Evolutionary conservation across 2,113 vertebrate genomes (phyloP).

Genomic region (Limanda limanda): DNA sequence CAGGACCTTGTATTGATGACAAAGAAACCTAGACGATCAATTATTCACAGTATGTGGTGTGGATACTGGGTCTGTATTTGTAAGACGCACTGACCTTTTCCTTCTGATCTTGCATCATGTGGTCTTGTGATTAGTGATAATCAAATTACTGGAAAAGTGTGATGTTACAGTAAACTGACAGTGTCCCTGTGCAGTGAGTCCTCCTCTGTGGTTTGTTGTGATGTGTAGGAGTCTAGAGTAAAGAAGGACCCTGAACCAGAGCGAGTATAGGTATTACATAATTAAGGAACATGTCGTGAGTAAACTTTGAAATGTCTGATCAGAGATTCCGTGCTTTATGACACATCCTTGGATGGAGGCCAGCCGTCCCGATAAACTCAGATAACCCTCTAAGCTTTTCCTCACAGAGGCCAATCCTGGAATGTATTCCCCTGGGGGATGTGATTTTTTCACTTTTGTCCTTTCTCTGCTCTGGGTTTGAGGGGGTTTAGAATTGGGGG

Average conservation of each 20-base stretch:
- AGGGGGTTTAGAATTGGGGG: conserved; percentile 7
- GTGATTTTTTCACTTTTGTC: conserved; percentile 57
- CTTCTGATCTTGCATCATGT: neutral
- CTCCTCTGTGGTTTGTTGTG: neutral
- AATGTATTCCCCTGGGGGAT: conserved; percentile 39
- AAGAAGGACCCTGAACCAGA: neutral
- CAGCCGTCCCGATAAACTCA: conserved; percentile 54
- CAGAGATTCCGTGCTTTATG: conserved; percentile 38
- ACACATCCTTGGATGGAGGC: conserved; percentile 38
- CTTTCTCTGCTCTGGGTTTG: neutral
- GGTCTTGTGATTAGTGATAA: neutral
- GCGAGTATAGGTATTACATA: conserved; percentile 15
- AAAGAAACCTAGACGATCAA: neutral
- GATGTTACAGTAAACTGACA: neutral
- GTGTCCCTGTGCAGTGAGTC: neutral
- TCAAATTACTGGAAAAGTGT: neutral
- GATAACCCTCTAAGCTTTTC: conserved; percentile 59
- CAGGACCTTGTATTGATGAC: neutral
- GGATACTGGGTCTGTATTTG: neutral
- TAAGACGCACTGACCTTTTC: neutral
- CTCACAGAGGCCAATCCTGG: conserved; percentile 19
- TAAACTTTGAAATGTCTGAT: conserved; percentile 49
- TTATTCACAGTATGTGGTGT: neutral
- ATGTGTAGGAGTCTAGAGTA: neutral
- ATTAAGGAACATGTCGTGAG: conserved; percentile 23